Evolutionary conservation across 2,888 invertebrate species (phyloP), one percentile per base, ranked within the genome.

Genomic region (Craniophora ligustri): DNA sequence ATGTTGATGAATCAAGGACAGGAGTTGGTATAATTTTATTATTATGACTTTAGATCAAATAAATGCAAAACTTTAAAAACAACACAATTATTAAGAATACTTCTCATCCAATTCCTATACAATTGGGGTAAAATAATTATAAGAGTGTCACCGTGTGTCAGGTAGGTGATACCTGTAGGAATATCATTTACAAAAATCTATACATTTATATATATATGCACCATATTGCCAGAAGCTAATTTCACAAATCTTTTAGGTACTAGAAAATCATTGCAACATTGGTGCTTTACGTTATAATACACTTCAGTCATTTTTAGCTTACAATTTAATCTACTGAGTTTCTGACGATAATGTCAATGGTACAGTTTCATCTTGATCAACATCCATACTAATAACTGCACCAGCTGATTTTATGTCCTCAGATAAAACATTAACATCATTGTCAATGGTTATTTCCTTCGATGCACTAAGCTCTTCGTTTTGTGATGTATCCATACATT

Each of bases 331-430:
- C 32, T 59, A 59, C 42, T 45, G 36, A 36, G 32, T 26, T 41
- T 36, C 14, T 16, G 21, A 42, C 11, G 14, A 11, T 34, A 40
- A 16, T 8, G 30, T 21, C 5, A 39, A 5, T 46, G 38, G n/a
- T 46, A 36, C 42, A 36, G 31, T 56, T 10, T 46, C 51, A n/a
- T 28, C 36, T 19, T 56, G 34, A 61, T 64, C 66, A 23, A 54
- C 41, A 51, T 67, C 64, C 58, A 72, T 72, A n/a, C 11, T n/a
- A n/a, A 7, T 57, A 30, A 47, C 35, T 3, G 21, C 13, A 13
- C 46, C 42, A 11, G 23, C 30, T 0, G 31, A 34, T 44, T 45
- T 53, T n/a, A 3, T 30, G 38, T 45, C 35, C 30, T 45, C 30
- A 28, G 47, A 23, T 32, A 42, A n/a, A 11, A 30, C 30, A 34